phyloP scores from a whole-genome alignment of 1,140 invertebrate genomes.

The Drosophila tani region DNA sequence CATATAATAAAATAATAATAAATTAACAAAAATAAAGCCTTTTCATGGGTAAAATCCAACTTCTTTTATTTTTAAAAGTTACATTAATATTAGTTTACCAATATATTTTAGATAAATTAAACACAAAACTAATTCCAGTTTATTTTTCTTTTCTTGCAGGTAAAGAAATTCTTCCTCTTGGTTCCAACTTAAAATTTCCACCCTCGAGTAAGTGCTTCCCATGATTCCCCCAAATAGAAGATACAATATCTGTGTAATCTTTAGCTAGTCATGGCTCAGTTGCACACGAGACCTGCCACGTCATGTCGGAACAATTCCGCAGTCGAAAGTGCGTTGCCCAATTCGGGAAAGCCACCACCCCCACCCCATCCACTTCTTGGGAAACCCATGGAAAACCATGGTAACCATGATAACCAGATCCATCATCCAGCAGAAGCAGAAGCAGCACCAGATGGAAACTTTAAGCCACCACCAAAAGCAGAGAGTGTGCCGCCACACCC shows the following conservation, averaged over 20 bases:
- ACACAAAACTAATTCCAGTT: slow-evolving; percentile 26
- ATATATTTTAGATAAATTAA: neutral
- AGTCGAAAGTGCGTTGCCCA: slow-evolving; percentile 24
- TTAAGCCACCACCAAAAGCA: slow-evolving; percentile 56
- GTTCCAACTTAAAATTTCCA: slow-evolving; percentile 12
- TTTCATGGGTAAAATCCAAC: no score
- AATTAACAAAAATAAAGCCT: neutral
- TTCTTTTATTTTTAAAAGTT: neutral
- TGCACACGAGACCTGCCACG: slow-evolving; percentile 37
- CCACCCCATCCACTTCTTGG: neutral
- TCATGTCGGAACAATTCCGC: slow-evolving; percentile 37
- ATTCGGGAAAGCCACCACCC: slow-evolving; percentile 15
- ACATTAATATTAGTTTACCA: no score
- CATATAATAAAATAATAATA: neutral
- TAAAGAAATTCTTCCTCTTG: slow-evolving; percentile 42
- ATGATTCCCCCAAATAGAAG: neutral
- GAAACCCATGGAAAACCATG: slow-evolving; percentile 9
- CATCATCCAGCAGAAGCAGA: slow-evolving; percentile 26
- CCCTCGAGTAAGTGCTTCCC: slow-evolving; percentile 27
- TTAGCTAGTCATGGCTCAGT: slow-evolving; percentile 37
- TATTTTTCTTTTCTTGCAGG: slow-evolving; percentile 42
- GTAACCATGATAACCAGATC: slow-evolving; percentile 39
- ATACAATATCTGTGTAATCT: slow-evolving; percentile 34
- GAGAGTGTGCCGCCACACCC: slow-evolving; percentile 24
- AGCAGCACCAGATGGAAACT: slow-evolving; percentile 21